Evolutionary conservation across 2,797 vertebrate species (phyloP), one percentile per base, ranked within the genome.

Genomic region (Chiloscyllium punctatum): DNA sequence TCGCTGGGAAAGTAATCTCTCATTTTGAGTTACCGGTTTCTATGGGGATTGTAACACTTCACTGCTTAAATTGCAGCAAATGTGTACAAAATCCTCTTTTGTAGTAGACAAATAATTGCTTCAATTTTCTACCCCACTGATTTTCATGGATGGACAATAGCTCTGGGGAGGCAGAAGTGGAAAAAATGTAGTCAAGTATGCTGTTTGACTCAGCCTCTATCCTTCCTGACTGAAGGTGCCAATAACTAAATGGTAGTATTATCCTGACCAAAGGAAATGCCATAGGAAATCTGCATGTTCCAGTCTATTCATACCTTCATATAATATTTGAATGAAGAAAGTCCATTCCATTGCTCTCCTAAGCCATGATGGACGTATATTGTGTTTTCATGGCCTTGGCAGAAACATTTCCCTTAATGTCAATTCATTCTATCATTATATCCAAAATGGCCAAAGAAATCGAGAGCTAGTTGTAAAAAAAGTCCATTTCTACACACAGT

Each of bases 401-500:
- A 84, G 82, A 23, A 25, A 42, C 16, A 84, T 84, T 48, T 42
- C 79, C 79, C 79, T 7, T 18, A 84, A 48, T 48, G 42, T n/a
- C 27, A 90, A n/a, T n/a, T 30, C 53, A 90, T 0, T n/a, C 30
- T 90, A 87, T 87, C 23, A 53, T 27, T 53, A 51, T 11, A 18
- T 53, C 53, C 87, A 90, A 90, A 90, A 90, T 62, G 87, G 30
- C n/a, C 37, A 25, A 62, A 68, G 66, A 9, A 68, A 69, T 92
- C 18, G n/a, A 69, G 37, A 68, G 3, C 66, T 23, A 5, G 66
- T 42, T 92, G 66, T 25, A 69, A 68, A 92, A 92, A 42, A 92
- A 92, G 66, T 69, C 42, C 18, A 42, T 69, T 92, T 68, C 90
- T 68, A 25, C 90, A 92, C 90, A n/a, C 62, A 92, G 90, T 69